Conservation (phyloP, 2,888 invertebrate genomes). For the Drosophila kokeensis region DNA sequence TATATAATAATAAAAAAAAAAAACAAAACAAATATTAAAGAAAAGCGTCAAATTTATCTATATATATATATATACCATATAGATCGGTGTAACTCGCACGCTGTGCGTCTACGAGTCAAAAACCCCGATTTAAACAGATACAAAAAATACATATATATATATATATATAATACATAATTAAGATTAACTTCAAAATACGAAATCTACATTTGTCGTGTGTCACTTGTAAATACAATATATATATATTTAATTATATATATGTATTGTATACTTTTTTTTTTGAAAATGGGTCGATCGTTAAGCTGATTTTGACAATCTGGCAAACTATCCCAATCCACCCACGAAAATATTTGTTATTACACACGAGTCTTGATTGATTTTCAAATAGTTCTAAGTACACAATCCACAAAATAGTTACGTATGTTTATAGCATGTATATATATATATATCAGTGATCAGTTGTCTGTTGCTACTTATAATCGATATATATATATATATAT, state of each 20-base stretch:
- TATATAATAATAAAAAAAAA: neutral
- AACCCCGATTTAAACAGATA: slow-evolving; percentile 16
- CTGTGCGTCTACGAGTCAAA: slow-evolving; percentile 31
- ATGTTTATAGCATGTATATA: slow-evolving; percentile 39
- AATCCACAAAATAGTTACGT: slow-evolving; percentile 46
- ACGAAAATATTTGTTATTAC: slow-evolving; percentile 67
- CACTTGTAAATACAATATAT: slow-evolving; percentile 18
- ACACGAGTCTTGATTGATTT: slow-evolving; percentile 59
- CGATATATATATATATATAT: slow-evolving; percentile 25
- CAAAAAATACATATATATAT: neutral
- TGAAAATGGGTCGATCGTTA: slow-evolving; percentile 37
- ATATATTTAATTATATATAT: slow-evolving; percentile 4
- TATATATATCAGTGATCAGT: slow-evolving; percentile 62
- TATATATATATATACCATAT: slow-evolving; percentile 6
- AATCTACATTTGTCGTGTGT: slow-evolving; percentile 6
- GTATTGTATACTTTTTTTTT: slow-evolving; percentile 19
- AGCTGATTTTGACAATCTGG: slow-evolving; percentile 55
- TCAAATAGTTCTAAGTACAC: slow-evolving; percentile 63
- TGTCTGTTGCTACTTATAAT: slow-evolving; percentile 68
- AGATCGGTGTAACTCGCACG: slow-evolving; percentile 28
- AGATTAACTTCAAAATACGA: slow-evolving; percentile 1
- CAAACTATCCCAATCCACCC: slow-evolving; percentile 43
- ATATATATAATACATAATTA: slow-evolving; percentile 7
- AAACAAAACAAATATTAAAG: neutral
- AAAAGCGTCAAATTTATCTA: slow-evolving; percentile 1